Evolutionary conservation across 2,888 invertebrate genomes (phyloP), one percentile per base, ranked within the genome.

Genomic region (Limnephilus marmoratus): DNA sequence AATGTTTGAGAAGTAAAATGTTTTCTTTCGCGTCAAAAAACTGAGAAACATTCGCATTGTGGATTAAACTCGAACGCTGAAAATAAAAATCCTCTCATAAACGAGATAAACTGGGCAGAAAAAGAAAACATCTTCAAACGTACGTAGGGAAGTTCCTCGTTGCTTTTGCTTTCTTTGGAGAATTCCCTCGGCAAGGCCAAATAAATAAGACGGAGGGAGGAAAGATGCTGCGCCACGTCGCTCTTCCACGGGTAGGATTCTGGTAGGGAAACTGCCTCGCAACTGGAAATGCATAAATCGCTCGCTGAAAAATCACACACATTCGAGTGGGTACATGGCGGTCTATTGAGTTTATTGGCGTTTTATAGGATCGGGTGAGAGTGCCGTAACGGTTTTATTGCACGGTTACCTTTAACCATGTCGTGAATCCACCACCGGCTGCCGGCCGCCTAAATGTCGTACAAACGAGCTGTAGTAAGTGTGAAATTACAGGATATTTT

Each of bases 281-380:
- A 90, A 29, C 82, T 81, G 90, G 85, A 90, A 80, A 91, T 91
- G 37, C 80, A 89, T 89, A 89, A 89, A 89, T 89, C 80, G 88
- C n/a, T 24, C 34, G 24, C 24, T 89, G 88, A 89, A 80, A 89
- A 89, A 89, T 89, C 88, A 81, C 88, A 89, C 80, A 41, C 88
- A 89, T 80, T 45, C 81, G 87, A 37, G 53, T 29, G 49, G n/a
- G 41, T 53, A 31, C 53, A 81, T 81, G 24, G 88, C 68, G 68
- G 68, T 45, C 81, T 53, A 37, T 53, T 29, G 85, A 29, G 41
- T 53, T 49, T 49, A 89, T 81, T 37, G 81, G 68, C 88, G 80
- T 37, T 89, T 89, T 89, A 89, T 89, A 81, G 88, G 88, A 89
- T 81, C 81, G 80, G 24, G 86, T 29, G 18, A 41, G 85, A 41